Evolutionary conservation across 2,888 invertebrate species (phyloP).

Genomic region (Eumacrocentrus americanus): DNA sequence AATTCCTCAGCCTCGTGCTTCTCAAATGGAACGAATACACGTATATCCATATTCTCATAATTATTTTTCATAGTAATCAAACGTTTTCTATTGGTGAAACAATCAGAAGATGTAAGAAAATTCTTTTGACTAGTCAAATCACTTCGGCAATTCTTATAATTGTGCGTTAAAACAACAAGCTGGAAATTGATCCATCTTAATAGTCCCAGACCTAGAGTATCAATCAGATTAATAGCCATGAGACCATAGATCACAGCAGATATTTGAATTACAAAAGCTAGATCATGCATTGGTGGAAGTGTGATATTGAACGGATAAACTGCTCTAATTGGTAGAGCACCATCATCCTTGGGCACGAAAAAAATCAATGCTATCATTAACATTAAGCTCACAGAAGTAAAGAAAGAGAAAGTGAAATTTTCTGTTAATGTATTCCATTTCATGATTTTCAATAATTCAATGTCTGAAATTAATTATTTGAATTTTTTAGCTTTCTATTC

Average conservation of each 20-base stretch:
- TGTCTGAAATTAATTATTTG: constrained; percentile 3
- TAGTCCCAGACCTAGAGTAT: constrained; percentile 36
- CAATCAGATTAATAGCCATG: constrained; percentile 45
- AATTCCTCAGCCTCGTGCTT: constrained; percentile 24
- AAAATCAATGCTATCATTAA: constrained; percentile 43
- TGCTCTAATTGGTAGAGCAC: constrained; percentile 47
- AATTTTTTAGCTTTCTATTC: not conserved
- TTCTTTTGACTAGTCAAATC: too few relatives aligned
- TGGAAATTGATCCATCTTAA: constrained; percentile 44
- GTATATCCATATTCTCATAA: not conserved
- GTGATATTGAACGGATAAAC: constrained; percentile 48
- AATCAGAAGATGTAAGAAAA: too few relatives aligned
- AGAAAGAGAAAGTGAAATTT: constrained; percentile 27
- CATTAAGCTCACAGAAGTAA: constrained; percentile 35
- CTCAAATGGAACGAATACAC: constrained; percentile 28
- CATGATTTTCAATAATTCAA: not conserved
- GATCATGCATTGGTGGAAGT: constrained; percentile 38
- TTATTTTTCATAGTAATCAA: not conserved
- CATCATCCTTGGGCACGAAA: constrained; percentile 42
- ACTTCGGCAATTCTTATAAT: constrained; percentile 41
- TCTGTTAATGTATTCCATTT: constrained; percentile 14
- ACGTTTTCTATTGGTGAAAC: not conserved
- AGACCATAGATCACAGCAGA: constrained; percentile 40
- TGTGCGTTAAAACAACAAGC: constrained; percentile 40
- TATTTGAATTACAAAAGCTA: constrained; percentile 42